Evolutionary conservation across 2,113 vertebrate genomes (phyloP).

Genomic region (Narcine bancroftii): DNA sequence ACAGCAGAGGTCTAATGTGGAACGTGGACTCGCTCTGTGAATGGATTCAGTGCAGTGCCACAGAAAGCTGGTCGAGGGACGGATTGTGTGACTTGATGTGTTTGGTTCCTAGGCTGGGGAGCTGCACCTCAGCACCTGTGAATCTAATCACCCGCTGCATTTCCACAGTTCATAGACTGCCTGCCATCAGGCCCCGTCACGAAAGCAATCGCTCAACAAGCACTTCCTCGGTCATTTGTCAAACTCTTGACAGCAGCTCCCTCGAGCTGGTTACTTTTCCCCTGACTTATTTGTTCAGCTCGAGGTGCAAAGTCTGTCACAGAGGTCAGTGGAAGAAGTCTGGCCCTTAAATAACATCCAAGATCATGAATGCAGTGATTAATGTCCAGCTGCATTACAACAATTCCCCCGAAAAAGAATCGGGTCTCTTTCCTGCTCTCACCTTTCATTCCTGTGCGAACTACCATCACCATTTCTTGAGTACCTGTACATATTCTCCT

Average conservation of each 20-base stretch:
- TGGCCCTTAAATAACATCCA: slow-evolving; percentile 6
- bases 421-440: neutral
- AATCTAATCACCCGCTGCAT: neutral
- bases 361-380: slow-evolving; percentile 20
- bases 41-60: neutral
- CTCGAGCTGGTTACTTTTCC: neutral
- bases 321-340: neutral
- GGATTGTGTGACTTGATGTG: neutral
- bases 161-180: neutral
- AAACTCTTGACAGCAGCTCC: slow-evolving; percentile 25
- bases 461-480: no score
- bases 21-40: neutral
- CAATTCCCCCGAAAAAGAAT: neutral
- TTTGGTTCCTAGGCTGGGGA: neutral
- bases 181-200: slow-evolving; percentile 22
- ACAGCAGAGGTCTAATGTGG: neutral
- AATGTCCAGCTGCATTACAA: neutral
- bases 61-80: neutral
- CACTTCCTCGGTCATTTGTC: slow-evolving; percentile 34
- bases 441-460: no score
- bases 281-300: neutral
- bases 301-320: slow-evolving; percentile 17
- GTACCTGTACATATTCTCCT: neutral
- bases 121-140: slow-evolving; percentile 18
- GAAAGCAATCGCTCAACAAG: slow-evolving; percentile 27